A percentile compares a stretch with the other conserved stretches of the same genome.
These are phyloP conservation scores for Busseola fusca DNA, from an alignment of 2,888 invertebrate species.

Conservation along the genomic window DNA sequence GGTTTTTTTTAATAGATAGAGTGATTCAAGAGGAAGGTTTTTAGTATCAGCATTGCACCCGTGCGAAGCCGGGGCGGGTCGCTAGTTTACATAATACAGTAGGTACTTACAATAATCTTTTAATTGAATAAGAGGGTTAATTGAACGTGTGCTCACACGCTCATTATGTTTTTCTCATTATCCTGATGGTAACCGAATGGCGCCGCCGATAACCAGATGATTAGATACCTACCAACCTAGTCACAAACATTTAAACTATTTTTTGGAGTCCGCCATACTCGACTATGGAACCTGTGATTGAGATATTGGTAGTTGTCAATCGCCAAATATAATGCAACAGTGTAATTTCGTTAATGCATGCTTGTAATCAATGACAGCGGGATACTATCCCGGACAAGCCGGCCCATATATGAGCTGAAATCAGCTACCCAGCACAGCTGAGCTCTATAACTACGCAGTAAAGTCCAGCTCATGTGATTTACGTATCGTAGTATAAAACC, in stretches of 20 bases:
- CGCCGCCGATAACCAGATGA: not conserved
- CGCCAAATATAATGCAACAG: not conserved
- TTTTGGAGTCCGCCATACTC: not conserved
- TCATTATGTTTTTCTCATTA: no score
- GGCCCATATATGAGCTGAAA: not conserved
- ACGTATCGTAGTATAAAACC: conserved; percentile 3
- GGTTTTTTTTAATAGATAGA: no score
- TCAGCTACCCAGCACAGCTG: not conserved
- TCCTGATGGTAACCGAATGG: not conserved
- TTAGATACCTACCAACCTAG: not conserved
- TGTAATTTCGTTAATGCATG: not conserved
- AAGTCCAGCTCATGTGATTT: conserved; percentile 1
- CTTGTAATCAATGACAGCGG: not conserved
- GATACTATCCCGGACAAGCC: not conserved
- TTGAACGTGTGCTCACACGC: no score
- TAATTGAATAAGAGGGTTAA: not conserved
- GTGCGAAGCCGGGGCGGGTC: no score
- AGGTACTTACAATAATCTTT: not conserved
- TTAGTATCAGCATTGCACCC: no score
- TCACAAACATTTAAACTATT: not conserved
- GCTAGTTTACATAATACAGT: not conserved
- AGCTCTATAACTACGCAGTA: not conserved
- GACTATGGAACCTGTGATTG: not conserved
- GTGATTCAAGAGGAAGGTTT: no score
- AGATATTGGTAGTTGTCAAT: not conserved